Evolutionary conservation across 2,888 invertebrate species (phyloP), one percentile per base, ranked within the genome.

Genomic region (Smittia sp.): DNA sequence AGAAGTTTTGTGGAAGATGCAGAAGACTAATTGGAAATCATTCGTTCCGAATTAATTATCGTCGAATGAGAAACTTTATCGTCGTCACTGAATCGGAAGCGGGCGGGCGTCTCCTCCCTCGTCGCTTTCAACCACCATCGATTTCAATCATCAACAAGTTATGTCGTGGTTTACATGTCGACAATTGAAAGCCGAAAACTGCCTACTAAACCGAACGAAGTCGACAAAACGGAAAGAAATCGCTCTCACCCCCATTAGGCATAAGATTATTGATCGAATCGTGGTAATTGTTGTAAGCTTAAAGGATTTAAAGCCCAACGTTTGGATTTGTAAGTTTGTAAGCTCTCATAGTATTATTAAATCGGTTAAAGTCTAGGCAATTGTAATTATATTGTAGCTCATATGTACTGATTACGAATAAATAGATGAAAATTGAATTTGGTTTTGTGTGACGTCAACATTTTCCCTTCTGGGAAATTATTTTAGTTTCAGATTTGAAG

Each of bases 221-320:
- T 38, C 38, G 11, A n/a, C n/a, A n/a, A 38, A 11, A 38, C 7
- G 11, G 38, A 38, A 15, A 46, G 46, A 46, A 46, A 46, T 46
- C 46, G 46, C 15, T 46, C 46, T 46, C 15, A 32, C 32, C 46
- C 46, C 46, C 46, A 46, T 46, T 32, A 46, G 32, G 11, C 7
- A 38, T 38, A 38, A 46, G 2, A n/a, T 46, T 46, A 46, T 46
- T 46, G 46, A 46, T 46, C 46, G 46, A 46, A 46, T 46, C n/a
- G 46, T 46, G 46, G 46, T 46, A 46, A 46, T 46, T 46, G 46
- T 46, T 46, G 46, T 46, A 46, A 46, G 46, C 46, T 46, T 46
- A 46, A 32, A 32, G 46, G 46, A 46, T 46, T 46, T 46, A 46
- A 32, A 46, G 46, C 46, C 46, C 46, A 46, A 46, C n/a, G 46